phyloP scores from a whole-genome alignment of 2,797 vertebrate species.

The Harpagifer antarcticus region DNA sequence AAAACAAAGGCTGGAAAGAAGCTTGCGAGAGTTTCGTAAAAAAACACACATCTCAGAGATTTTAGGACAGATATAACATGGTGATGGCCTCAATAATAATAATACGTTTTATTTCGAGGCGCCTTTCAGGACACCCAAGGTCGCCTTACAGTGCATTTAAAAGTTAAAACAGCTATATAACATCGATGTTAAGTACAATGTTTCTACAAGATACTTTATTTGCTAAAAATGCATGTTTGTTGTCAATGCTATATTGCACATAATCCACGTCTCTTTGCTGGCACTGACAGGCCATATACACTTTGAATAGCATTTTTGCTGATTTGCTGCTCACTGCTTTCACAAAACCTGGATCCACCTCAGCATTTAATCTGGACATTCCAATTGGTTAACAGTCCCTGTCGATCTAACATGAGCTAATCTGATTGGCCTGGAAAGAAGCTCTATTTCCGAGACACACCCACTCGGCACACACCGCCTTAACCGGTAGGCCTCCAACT shows the following conservation, averaged over 20 bases:
- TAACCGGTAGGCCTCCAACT: slow-evolving; percentile 86
- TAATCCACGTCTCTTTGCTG: not conserved
- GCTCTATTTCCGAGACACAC: slow-evolving; percentile 63
- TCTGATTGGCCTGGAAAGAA: slow-evolving; percentile 59
- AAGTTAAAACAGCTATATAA: too few species aligned
- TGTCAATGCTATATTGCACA: slow-evolving; percentile 1
- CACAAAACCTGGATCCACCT: slow-evolving; percentile 50
- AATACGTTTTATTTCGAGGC: too few species aligned
- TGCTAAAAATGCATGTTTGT: not conserved
- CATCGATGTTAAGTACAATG: not conserved
- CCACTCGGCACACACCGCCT: slow-evolving; percentile 70
- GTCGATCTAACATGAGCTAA: slow-evolving; percentile 54
- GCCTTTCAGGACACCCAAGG: too few species aligned
- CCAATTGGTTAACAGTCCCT: slow-evolving; percentile 53
- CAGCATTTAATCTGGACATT: not conserved
- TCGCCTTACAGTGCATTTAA: too few species aligned
- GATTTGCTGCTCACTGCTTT: slow-evolving; percentile 59
- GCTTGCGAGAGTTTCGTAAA: slow-evolving; percentile 33
- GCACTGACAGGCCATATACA: slow-evolving; percentile 48
- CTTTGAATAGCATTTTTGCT: slow-evolving; percentile 52
- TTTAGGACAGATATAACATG: slow-evolving; percentile 19
- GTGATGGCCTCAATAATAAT: not conserved
- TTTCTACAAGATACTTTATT: rapidly evolving
- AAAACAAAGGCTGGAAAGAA: slow-evolving; percentile 63
- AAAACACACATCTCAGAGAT: slow-evolving; percentile 7